These are phyloP conservation scores for Cyrtorhinus lividipennis DNA, from an alignment of 1,140 invertebrate genomes.

Conservation along the genomic window DNA sequence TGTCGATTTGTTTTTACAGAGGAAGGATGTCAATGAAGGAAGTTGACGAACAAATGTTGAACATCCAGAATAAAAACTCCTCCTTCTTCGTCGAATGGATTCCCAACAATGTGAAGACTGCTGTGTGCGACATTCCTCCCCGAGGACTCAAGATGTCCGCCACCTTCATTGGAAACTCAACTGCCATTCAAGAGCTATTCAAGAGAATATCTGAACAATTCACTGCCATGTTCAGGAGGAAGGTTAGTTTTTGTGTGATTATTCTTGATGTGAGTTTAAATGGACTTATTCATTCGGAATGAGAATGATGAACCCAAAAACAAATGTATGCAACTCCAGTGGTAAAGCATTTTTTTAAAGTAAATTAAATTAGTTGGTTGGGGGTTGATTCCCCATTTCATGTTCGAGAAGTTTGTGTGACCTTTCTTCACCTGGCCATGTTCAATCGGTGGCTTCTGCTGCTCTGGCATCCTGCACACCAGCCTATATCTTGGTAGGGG, in stretches of 20 bases:
- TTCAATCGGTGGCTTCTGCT: too few species aligned
- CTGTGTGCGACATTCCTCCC: constrained; percentile 78
- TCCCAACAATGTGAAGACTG: constrained; percentile 70
- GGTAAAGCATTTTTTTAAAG: too few species aligned
- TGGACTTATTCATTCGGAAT: too few species aligned
- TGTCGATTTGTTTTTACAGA: constrained; percentile 27
- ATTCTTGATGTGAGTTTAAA: too few species aligned
- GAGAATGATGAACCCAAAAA: too few species aligned
- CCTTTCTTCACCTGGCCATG: too few species aligned
- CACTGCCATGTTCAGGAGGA: constrained; percentile 83
- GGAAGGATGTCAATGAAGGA: constrained; percentile 84
- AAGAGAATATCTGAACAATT: constrained; percentile 79
- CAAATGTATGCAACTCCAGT: too few species aligned
- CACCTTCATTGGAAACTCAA: constrained; percentile 83
- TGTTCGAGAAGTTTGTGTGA: too few species aligned
- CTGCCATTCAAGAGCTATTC: constrained; percentile 76
- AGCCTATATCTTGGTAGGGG: too few species aligned
- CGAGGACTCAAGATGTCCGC: constrained; percentile 76
- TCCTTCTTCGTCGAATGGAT: constrained; percentile 77
- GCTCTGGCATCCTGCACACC: too few species aligned
- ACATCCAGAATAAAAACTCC: constrained; percentile 62
- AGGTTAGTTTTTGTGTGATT: constrained; percentile 32
- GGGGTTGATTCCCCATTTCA: too few species aligned
- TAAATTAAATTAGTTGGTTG: too few species aligned
- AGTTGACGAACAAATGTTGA: constrained; percentile 52